These are phyloP conservation scores for Palythoa grandiflora DNA, from an alignment of 92 coral and sea anemone species.

Conservation along the genomic window DNA sequence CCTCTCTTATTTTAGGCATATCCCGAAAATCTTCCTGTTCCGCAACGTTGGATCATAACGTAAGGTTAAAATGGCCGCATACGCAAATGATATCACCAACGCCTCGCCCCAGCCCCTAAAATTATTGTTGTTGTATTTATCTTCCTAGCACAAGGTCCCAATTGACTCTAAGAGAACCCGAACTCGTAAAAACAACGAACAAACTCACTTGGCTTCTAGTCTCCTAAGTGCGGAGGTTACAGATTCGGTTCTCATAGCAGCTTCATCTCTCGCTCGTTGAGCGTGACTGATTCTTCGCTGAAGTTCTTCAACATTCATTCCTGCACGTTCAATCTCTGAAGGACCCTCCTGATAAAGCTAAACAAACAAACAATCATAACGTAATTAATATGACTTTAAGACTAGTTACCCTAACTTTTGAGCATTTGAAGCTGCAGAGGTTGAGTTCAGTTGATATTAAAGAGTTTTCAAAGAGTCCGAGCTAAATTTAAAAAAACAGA, in stretches of 20 bases:
- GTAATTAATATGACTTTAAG: neutral
- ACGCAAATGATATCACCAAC: too few relatives aligned
- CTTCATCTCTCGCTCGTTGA: constrained; percentile 94
- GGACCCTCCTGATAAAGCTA: constrained; percentile 98
- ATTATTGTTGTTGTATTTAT: neutral
- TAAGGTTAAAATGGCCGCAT: too few relatives aligned
- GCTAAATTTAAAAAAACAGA: too few relatives aligned
- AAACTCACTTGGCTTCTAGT: constrained; percentile 85
- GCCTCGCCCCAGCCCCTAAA: too few relatives aligned
- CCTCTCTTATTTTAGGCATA: too few relatives aligned
- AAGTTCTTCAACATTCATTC: constrained; percentile 91
- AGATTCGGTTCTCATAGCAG: constrained; percentile 70
- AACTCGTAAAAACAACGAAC: neutral
- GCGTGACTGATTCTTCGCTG: constrained; percentile 88
- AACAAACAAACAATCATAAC: neutral
- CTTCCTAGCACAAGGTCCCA: neutral
- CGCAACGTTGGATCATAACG: too few relatives aligned
- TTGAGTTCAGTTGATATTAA: too few relatives aligned
- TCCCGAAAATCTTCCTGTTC: too few relatives aligned
- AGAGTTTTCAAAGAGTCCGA: too few relatives aligned
- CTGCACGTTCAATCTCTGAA: constrained; percentile 93
- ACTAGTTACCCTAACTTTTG: neutral
- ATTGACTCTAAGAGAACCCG: neutral
- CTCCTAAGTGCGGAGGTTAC: constrained; percentile 79
- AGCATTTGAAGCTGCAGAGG: too few relatives aligned